Evolutionary conservation across 2,888 invertebrate species (phyloP).

Genomic region (Cosmorhoe ocellata): DNA sequence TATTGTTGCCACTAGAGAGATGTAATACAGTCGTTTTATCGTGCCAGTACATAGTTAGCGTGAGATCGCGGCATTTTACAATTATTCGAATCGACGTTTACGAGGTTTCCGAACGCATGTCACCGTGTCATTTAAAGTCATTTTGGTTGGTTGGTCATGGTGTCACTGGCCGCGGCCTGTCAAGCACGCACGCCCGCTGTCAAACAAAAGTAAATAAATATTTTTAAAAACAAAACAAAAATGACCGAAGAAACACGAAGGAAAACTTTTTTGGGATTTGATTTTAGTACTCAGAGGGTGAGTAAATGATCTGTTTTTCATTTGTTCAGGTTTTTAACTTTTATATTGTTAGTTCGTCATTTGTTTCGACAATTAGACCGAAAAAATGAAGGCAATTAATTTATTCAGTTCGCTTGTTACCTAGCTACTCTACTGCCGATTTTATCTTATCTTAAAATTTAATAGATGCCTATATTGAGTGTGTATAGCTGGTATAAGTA

Average conservation of each 20-base stretch:
- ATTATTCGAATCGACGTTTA: too few species aligned
- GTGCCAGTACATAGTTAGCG: too few species aligned
- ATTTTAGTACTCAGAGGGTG: slow-evolving; percentile 95
- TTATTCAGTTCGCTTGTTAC: background rate
- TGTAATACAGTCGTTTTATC: too few species aligned
- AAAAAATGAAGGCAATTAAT: background rate
- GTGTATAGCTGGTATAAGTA: too few species aligned
- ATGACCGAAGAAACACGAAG: slow-evolving; percentile 66
- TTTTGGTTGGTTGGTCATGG: too few species aligned
- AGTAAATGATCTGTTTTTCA: slow-evolving; percentile 40
- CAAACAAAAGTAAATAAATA: slow-evolving; percentile 7
- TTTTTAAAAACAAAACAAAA: slow-evolving; percentile 47
- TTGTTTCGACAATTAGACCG: background rate
- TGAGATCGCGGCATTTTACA: too few species aligned
- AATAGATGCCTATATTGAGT: too few species aligned
- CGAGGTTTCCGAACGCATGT: slow-evolving; percentile 47
- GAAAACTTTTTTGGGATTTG: slow-evolving; percentile 89
- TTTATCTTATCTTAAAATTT: background rate
- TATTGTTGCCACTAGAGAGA: too few species aligned
- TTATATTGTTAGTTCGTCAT: background rate
- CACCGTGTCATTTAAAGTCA: too few species aligned
- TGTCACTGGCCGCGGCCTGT: slow-evolving; percentile 57
- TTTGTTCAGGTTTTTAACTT: background rate
- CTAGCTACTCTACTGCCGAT: background rate
- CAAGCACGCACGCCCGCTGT: background rate